Percentiles rank a stretch among this genome's conserved stretches.
Conservation (phyloP, 2,888 invertebrate species). For the Cryptus armator region DNA sequence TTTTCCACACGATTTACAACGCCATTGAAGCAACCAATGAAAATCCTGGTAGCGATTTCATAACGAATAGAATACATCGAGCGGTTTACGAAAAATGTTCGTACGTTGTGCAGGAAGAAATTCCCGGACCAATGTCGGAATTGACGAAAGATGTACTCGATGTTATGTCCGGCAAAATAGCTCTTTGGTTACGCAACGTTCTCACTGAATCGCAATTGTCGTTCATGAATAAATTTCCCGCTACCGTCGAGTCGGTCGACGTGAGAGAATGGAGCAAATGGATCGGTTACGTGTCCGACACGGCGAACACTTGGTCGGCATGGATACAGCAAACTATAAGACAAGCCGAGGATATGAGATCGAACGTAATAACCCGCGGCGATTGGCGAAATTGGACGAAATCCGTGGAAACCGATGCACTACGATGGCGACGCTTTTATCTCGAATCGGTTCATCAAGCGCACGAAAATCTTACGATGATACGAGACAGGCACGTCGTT, state of each 20-base stretch:
- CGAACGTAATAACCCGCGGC: slow-evolving; percentile 70
- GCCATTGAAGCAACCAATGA: slow-evolving; percentile 73
- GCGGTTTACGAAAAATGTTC: slow-evolving; percentile 78
- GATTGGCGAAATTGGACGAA: slow-evolving; percentile 67
- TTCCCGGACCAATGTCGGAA: slow-evolving; percentile 70
- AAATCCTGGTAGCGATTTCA: slow-evolving; percentile 71
- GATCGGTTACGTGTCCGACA: slow-evolving; percentile 72
- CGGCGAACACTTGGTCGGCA: slow-evolving; percentile 75
- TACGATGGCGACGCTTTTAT: slow-evolving; percentile 76
- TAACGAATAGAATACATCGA: slow-evolving; percentile 77
- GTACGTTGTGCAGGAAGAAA: slow-evolving; percentile 71
- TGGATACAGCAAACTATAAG: slow-evolving; percentile 76
- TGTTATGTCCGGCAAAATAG: slow-evolving; percentile 78
- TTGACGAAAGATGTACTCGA: slow-evolving; percentile 72
- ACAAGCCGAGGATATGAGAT: slow-evolving; percentile 72
- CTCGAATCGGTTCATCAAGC: slow-evolving; percentile 74
- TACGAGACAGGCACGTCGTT: slow-evolving; percentile 73
- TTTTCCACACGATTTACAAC: slow-evolving; percentile 76
- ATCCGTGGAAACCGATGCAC: slow-evolving; percentile 73
- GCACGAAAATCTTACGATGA: slow-evolving; percentile 75
- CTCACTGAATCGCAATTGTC: slow-evolving; percentile 72
- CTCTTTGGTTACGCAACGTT: slow-evolving; percentile 75
- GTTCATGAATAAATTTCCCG: slow-evolving; percentile 73
- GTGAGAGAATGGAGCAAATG: slow-evolving; percentile 77
- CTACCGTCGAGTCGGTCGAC: slow-evolving; percentile 76